Evolutionary conservation across 2,888 invertebrate species (phyloP), one percentile per base, ranked within the genome.

Genomic region (Cheiracanthium punctorium): DNA sequence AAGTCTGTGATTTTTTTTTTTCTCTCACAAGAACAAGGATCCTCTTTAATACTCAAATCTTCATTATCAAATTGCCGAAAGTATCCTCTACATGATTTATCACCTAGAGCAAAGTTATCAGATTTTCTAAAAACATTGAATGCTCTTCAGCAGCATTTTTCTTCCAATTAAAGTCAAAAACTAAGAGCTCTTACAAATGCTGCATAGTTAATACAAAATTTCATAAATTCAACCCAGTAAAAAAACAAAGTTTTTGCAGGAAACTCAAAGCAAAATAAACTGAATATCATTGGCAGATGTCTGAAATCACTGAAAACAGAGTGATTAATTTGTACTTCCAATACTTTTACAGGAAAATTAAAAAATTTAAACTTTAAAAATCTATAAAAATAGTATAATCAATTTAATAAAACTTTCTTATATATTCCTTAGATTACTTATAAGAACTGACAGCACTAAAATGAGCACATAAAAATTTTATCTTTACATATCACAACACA

Each of bases 181-280:
- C 37, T 37, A 37, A 37, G 10, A 37, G 4, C 37, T 37, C 37
- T 37, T 17, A 20, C 20, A 52, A 52, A 52, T 52, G 52, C 20
- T 52, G 52, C 52, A 8, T 17, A 52, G 52, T 52, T 52, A 52
- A 52, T 20, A 52, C 52, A 52, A 52, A 52, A 52, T 52, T 52
- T 17, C n/a, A 52, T 17, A 41, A 10, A 41, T 41, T 52, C 52
- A 52, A 52, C 52, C 5, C n/a, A 52, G 41, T 20, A 10, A 52
- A 52, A 52, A 52, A 17, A 52, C 37, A 37, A 37, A 10, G 52
- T 5, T 52, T 52, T 52, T 52, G 52, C 14, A 52, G 5, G 20
- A 52, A 52, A 20, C 52, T 52, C 20, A 20, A 52, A 52, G 52
- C 52, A 17, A n/a, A 8, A 52, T 52, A 52, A 52, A 52, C 52